Conservation (phyloP, 2,888 invertebrate genomes). For the Eudasyphora cyanicolor region DNA sequence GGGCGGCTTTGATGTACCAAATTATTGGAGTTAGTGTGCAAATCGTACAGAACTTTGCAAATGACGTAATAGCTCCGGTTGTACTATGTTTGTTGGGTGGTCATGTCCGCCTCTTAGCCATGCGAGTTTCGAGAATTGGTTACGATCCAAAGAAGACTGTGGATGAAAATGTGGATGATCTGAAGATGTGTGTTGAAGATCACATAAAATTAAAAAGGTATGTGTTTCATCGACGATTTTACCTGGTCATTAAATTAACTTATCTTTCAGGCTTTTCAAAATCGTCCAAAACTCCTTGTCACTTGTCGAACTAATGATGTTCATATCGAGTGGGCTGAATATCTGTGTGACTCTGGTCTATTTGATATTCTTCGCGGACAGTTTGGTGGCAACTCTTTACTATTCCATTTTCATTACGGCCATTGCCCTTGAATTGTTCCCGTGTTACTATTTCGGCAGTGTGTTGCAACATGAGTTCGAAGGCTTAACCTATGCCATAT, state of each 20-base stretch:
- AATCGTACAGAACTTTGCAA: constrained; percentile 62
- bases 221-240: background rate
- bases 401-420: constrained; percentile 55
- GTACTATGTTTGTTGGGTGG: constrained; percentile 63
- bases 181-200: constrained; percentile 64
- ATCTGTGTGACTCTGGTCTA: constrained; percentile 60
- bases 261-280: constrained; percentile 53
- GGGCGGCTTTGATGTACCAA: constrained; percentile 60
- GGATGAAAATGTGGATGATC: constrained; percentile 51
- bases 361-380: constrained; percentile 62
- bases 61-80: constrained; percentile 61
- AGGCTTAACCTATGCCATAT: constrained; percentile 63
- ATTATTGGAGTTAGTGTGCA: constrained; percentile 59
- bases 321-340: constrained; percentile 57
- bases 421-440: constrained; percentile 63
- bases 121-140: constrained; percentile 63
- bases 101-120: constrained; percentile 62
- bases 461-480: constrained; percentile 62
- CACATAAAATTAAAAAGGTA: constrained; percentile 66
- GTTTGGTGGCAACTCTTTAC: constrained; percentile 50
- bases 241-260: no score
- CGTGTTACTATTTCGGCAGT: constrained; percentile 66
- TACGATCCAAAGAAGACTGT: constrained; percentile 39
- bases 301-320: constrained; percentile 51
- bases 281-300: constrained; percentile 55